Evolutionary conservation across 1,140 invertebrate species (phyloP).

Genomic region (Philaenus spumarius): DNA sequence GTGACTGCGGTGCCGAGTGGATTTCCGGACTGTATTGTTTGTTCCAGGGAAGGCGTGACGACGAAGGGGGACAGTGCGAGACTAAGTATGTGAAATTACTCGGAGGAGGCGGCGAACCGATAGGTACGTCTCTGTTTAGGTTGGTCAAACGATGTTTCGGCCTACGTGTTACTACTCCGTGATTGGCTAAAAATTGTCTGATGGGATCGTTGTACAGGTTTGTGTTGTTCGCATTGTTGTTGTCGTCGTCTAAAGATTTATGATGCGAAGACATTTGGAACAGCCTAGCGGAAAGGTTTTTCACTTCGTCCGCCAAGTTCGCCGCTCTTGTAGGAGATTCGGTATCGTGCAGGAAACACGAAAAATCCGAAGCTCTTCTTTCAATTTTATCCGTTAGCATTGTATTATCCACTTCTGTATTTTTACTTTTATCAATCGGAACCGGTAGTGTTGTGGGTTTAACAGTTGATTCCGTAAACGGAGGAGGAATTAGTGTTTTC

Average conservation of each 20-base stretch:
- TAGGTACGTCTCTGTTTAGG: slow-evolving; percentile 31
- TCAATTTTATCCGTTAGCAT: slow-evolving; percentile 41
- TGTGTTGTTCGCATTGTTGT: slow-evolving; percentile 28
- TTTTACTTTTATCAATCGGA: not conserved
- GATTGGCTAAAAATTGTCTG: slow-evolving; percentile 16
- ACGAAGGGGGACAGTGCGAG: not conserved
- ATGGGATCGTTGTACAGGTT: slow-evolving; percentile 11
- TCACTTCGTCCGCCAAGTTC: slow-evolving; percentile 70
- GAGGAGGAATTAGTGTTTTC: not conserved
- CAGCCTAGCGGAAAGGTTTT: slow-evolving; percentile 67
- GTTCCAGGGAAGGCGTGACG: too few species aligned
- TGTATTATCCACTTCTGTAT: not conserved
- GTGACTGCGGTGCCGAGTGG: slow-evolving; percentile 19
- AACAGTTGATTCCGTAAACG: not conserved
- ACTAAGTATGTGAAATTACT: slow-evolving; percentile 26
- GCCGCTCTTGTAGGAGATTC: slow-evolving; percentile 47
- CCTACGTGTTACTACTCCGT: slow-evolving; percentile 15
- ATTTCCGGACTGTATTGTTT: not conserved
- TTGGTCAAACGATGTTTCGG: slow-evolving; percentile 31
- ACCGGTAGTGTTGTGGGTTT: too few species aligned
- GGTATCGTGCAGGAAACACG: slow-evolving; percentile 49
- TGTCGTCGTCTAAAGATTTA: slow-evolving; percentile 43
- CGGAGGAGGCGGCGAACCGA: slow-evolving; percentile 23
- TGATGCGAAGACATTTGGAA: slow-evolving; percentile 48
- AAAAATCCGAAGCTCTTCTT: slow-evolving; percentile 66